phyloP scores from a whole-genome alignment of 2,888 invertebrate genomes.

The Mycogona germanica region DNA sequence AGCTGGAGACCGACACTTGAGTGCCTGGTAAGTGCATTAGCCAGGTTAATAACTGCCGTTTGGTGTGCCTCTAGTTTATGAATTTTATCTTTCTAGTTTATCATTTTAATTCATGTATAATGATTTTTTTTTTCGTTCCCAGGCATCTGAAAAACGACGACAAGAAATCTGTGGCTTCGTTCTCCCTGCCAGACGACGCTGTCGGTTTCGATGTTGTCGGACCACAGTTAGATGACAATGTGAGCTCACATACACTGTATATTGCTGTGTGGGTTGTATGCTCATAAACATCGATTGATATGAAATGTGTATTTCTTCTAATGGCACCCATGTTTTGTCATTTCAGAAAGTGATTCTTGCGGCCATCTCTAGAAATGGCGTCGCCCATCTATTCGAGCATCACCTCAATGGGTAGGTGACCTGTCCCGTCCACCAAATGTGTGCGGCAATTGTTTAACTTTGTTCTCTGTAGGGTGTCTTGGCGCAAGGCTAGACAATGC shows the following conservation, averaged over 20 bases:
- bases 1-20: constrained; percentile 28
- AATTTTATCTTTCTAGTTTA: not conserved
- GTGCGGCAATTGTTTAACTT: too few species aligned
- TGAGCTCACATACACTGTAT: not conserved
- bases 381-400: constrained; percentile 63
- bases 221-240: too few species aligned
- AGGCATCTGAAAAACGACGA: constrained; percentile 24
- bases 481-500: too few species aligned
- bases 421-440: too few species aligned
- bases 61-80: constrained; percentile 16
- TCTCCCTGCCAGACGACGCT: constrained; percentile 26
- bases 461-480: too few species aligned
- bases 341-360: constrained; percentile 28
- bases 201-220: constrained; percentile 23
- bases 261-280: not conserved
- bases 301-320: not conserved
- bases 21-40: constrained; percentile 32
- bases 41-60: too few species aligned
- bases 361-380: constrained; percentile 59
- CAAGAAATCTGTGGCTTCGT: constrained; percentile 26
- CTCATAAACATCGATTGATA: not conserved
- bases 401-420: constrained; percentile 54
- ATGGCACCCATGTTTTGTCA: not conserved
- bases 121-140: constrained; percentile 3
- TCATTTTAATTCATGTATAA: not conserved